These are phyloP conservation scores for Alfaro cultratus DNA, from an alignment of 2,797 vertebrate species.

Conservation along the genomic window DNA sequence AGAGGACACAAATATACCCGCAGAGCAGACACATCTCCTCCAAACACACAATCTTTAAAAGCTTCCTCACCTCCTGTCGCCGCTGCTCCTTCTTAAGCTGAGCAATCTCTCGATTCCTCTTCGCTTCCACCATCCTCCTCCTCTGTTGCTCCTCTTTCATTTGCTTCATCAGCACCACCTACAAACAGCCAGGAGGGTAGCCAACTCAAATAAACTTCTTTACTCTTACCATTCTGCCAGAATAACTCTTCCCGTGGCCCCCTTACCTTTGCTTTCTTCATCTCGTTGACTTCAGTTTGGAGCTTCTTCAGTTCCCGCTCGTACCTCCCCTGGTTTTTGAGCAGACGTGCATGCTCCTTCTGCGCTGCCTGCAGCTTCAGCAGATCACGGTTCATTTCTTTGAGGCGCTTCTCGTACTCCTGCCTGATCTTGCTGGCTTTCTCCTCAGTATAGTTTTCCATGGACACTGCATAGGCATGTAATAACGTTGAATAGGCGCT, in stretches of 20 bases:
- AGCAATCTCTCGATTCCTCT: slow-evolving; percentile 93
- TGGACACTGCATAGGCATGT: slow-evolving; percentile 84
- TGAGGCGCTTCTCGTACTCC: slow-evolving; percentile 94
- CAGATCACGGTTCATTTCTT: slow-evolving; percentile 97
- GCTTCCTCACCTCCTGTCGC: slow-evolving; percentile 87
- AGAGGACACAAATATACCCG: background rate
- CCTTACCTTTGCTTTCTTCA: slow-evolving; percentile 97
- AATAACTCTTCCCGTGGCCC: background rate
- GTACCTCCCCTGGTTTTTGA: slow-evolving; percentile 95
- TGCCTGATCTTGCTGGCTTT: slow-evolving; percentile 93
- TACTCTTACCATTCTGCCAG: background rate
- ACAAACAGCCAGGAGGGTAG: background rate
- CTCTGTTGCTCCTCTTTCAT: slow-evolving; percentile 98
- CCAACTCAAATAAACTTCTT: background rate
- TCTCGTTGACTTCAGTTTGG: slow-evolving; percentile 91
- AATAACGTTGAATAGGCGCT: background rate
- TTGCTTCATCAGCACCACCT: slow-evolving; percentile 95
- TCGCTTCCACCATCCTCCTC: slow-evolving; percentile 90
- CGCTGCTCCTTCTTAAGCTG: slow-evolving; percentile 98
- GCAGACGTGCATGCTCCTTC: slow-evolving; percentile 93
- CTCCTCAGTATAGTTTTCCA: slow-evolving; percentile 98
- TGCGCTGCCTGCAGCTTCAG: slow-evolving; percentile 94
- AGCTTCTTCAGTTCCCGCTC: slow-evolving; percentile 96
- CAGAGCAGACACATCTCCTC: background rate
- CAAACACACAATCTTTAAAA: background rate